Base-by-base conservation (phyloP, 2,888 invertebrate species). In the Habroteleia sp. region DNA sequence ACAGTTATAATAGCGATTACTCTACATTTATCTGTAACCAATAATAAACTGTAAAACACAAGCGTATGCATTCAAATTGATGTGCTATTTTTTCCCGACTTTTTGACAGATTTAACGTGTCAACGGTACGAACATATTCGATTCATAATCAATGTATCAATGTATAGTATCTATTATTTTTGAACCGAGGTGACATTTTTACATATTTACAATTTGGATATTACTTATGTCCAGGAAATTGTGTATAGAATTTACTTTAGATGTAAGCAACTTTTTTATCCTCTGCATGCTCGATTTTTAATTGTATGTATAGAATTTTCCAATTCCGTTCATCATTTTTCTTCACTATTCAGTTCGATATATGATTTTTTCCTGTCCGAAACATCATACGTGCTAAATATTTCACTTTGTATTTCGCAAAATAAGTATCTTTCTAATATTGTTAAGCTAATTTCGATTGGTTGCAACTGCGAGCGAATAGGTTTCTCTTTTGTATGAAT, bases 41-140 rank as follows among this genome's bases (percentile, higher is more conserved):
- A 87, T 88, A 88, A 88, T 88, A 88, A 88, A 88, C 87, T 88
- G 87, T 88, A 86, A 88, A 88, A 88, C 85, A 87, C 85, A 88
- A 86, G 84, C 88, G 87, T 88, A 87, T 56, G 74, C 77, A 77
- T 74, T 73, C 54, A 39, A 77, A 56, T 75, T 75, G 44, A 52
- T 74, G 60, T 74, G 39, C 69, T 73, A 63, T 71, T 65, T 29
- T 54, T 29, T 46, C 48, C 52, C 29, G 11, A 48, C 31, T 46
- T 60, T 68, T 14, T 39, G 25, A 25, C 25, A 25, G 3, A 25
- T 44, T 25, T 48, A 52, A 65, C 44, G 33, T 52, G n/a, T n/a
- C 76, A 62, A 20, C 77, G 52, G 74, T 75, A 44, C 6, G 27
- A 33, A 41, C 44, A 20, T 14, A 42, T 37, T 54, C 54, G 46